Conservation (phyloP, 1,140 invertebrate species). For the Heliconius hewitsoni region DNA sequence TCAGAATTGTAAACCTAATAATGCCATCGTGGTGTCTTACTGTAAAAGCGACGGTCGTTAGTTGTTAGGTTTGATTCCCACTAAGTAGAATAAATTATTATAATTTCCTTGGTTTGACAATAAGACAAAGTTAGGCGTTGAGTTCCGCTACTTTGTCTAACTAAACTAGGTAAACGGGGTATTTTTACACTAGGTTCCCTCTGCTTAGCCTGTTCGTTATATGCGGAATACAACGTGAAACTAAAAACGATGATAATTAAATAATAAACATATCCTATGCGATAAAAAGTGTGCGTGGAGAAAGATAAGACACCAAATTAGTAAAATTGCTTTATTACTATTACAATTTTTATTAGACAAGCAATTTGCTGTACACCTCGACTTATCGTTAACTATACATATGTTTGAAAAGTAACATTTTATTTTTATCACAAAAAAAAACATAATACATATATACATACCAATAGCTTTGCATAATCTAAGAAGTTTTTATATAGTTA, state of each 20-base stretch:
- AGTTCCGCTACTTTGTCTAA: too few relatives aligned
- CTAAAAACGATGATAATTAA: too few relatives aligned
- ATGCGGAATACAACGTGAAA: too few relatives aligned
- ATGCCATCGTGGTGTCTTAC: too few relatives aligned
- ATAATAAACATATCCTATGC: background rate
- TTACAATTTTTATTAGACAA: conserved; percentile 42
- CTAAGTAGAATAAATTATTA: too few relatives aligned
- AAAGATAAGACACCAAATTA: background rate
- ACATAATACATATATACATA: conserved; percentile 23
- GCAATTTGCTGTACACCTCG: conserved; percentile 42
- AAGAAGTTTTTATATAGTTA: background rate
- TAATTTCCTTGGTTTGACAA: too few relatives aligned
- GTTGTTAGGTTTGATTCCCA: too few relatives aligned
- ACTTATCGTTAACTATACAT: conserved; percentile 41
- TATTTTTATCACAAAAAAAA: conserved; percentile 33
- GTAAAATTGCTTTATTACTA: conserved; percentile 27
- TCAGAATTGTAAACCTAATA: background rate
- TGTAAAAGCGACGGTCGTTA: too few relatives aligned
- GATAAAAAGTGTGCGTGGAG: background rate
- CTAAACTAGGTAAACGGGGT: too few relatives aligned
- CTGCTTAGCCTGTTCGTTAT: too few relatives aligned
- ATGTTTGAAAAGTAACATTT: conserved; percentile 37
- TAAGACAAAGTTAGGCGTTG: too few relatives aligned
- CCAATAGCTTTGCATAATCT: background rate
- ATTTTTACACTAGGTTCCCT: too few relatives aligned